Base-by-base conservation (phyloP, 1,140 invertebrate species). In the Bombus waltoni region DNA sequence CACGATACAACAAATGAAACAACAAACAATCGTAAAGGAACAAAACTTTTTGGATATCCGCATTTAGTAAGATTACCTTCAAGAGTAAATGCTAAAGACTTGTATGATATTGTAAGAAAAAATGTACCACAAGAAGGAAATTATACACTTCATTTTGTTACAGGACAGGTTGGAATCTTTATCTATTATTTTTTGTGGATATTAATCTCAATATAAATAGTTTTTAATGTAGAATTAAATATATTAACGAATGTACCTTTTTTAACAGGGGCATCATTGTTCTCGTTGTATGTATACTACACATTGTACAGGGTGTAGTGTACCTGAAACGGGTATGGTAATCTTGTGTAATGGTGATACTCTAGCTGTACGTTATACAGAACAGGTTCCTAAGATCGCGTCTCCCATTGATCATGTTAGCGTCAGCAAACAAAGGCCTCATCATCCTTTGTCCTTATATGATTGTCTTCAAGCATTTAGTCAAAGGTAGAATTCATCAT, bases 391-490 rank as follows among this genome's bases (percentile, higher is more conserved):
- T 77, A 90, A 90, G 79, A 91, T 93, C 18, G 80, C 87, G 65
- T 81, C 88, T 78, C 92, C 93, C 2, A 91, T 94, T 9, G 94
- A 95, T 89, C 95, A 96, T 88, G 88, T 93, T 75, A 95, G 94
- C 44, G 94, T 96, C 87, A 94, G 93, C 71, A 95, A 94, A 76
- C 93, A 95, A 80, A 93, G 95, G 81, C 94, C 94, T 25, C 94
- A 94, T 78, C 95, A 96, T 91, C 95, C 96, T 25, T 94, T 97
- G 32, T 96, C 96, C 77, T 94, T 97, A 13, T 96, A 97, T 89
- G 97, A 97, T 89, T 97, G 97, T 92, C 95, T 97, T 83, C 95
- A 96, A 88, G 96, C 97, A 88, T 97, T 97, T 95, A 97, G 96
- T 92, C 96, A 97, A 93, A 96, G 96, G 96, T 96, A 65, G 92